Conservation (phyloP, 2,797 vertebrate genomes). For the Lophotriccus pileatus region DNA sequence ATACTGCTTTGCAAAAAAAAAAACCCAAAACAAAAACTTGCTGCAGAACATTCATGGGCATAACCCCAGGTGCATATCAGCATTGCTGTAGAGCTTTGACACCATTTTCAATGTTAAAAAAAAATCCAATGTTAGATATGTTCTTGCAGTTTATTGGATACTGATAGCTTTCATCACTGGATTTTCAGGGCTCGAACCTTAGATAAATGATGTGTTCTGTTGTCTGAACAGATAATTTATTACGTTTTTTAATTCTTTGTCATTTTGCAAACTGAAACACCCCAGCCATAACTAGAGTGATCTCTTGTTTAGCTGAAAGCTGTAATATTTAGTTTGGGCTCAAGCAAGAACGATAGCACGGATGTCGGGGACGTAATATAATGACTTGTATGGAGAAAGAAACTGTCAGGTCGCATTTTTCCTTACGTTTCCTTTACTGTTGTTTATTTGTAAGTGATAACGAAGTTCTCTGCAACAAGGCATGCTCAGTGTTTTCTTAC, state of each 20-base stretch:
- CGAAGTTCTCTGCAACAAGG: conserved; percentile 39
- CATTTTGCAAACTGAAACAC: conserved; percentile 47
- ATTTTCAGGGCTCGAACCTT: conserved; percentile 37
- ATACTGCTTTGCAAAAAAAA: conserved; percentile 76
- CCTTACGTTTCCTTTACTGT: conserved; percentile 4
- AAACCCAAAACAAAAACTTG: conserved; percentile 25
- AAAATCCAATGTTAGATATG: background rate
- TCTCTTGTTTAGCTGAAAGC: conserved; percentile 33
- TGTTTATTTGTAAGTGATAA: conserved; percentile 50
- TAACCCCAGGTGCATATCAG: conserved; percentile 50
- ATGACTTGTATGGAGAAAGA: background rate
- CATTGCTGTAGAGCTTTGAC: conserved; percentile 64
- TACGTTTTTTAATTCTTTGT: background rate
- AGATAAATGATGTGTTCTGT: conserved; percentile 11
- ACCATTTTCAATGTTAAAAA: conserved; percentile 34
- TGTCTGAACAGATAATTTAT: conserved; percentile 9
- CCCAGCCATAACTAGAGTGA: conserved; percentile 37
- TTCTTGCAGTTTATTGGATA: conserved; percentile 61
- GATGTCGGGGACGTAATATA: background rate
- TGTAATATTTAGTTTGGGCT: background rate
- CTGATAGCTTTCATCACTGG: conserved; percentile 40
- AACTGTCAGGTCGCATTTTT: background rate
- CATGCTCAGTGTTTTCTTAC: conserved; percentile 63
- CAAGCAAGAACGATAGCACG: background rate
- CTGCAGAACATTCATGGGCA: conserved; percentile 68